Percentiles rank a stretch among this genome's conserved stretches.
These are phyloP conservation scores for Leptura quadrifasciata DNA, from an alignment of 2,888 invertebrate genomes.

Conservation along the genomic window DNA sequence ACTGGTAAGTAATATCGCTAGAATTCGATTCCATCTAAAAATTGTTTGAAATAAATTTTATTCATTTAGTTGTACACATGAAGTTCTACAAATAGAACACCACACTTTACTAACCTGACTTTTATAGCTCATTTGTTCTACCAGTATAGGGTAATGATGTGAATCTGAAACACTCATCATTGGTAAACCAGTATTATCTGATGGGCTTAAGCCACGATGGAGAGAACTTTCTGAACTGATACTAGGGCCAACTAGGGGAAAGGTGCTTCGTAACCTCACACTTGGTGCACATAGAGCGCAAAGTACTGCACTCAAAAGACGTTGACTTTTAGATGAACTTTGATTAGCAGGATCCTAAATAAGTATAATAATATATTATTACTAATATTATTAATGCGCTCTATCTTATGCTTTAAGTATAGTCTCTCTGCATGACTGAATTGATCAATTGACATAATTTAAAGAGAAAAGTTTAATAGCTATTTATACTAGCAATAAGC, in stretches of 20 bases:
- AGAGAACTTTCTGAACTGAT: conserved; percentile 72
- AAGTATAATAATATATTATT: conserved; percentile 53
- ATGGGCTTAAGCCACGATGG: conserved; percentile 79
- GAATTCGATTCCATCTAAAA: conserved; percentile 72
- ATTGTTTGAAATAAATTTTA: conserved; percentile 11
- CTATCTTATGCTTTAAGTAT: neutral
- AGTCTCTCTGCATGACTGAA: neutral
- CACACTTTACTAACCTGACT: conserved; percentile 72
- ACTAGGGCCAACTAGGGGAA: conserved; percentile 79
- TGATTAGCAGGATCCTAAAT: conserved; percentile 69
- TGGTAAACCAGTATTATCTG: conserved; percentile 81
- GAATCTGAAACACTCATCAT: conserved; percentile 82
- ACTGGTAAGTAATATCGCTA: conserved; percentile 68
- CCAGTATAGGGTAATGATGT: conserved; percentile 85
- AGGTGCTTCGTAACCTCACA: conserved; percentile 83
- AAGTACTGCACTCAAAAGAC: conserved; percentile 86
- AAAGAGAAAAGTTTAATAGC: too few relatives aligned
- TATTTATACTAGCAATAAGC: too few relatives aligned
- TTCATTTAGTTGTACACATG: neutral
- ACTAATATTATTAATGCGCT: neutral
- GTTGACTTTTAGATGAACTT: conserved; percentile 73
- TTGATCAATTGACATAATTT: neutral
- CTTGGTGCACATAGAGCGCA: conserved; percentile 89
- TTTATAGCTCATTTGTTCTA: conserved; percentile 86
- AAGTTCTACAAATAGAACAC: neutral